Base-by-base conservation (phyloP, 2,113 vertebrate genomes). In the Anhinga rufa region DNA sequence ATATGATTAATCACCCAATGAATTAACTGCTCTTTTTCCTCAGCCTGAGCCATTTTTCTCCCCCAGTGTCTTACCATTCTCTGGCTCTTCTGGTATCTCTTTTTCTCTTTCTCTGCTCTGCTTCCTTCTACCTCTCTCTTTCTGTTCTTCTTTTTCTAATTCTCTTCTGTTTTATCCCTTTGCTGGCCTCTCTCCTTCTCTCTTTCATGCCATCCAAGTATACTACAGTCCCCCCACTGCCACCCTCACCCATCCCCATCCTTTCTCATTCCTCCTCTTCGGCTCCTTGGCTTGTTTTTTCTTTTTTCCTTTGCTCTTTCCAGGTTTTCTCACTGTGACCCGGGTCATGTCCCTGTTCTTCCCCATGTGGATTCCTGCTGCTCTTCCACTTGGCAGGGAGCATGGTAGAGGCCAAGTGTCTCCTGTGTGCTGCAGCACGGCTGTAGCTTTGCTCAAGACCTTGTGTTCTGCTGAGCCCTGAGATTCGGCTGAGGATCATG, bases 341-440 rank as follows among this genome's bases (percentile, higher is more conserved):
- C 3, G 0, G 4, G 1, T 58, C 65, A 36, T 3, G 1, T 72
- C 51, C 51, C 58, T 58, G 49, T 51, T 58, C 51, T 71, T 65
- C 64, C 32, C 21, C 21, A 49, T 1, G 1, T 36, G 31, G 64
- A 22, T 83, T 77, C 49, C 55, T 57, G 20, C 36, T 25, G 51
- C 20, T 66, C 10, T 38, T 58, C 38, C 46, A 46, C 8, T 1
- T 2, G 29, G 22, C 44, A 65, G 36, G 57, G 42, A 79, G 65
- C 6, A 3, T 12, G 15, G 58, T 46, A 66, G 58, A 79, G 58
- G 40, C 42, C 49, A 58, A 44, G n/a, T 4, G 26, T 19, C 49
- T 71, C 57, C 42, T 64, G 21, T 42, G 65, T 28, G n/a, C 49
- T 40, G 16, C 0, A 0, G 24, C 58, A 29, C 2, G 3, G 40